A percentile compares a stretch with the other conserved stretches of the same genome.
Evolutionary conservation across 2,888 invertebrate genomes (phyloP).

Genomic region (Mythimna impura): DNA sequence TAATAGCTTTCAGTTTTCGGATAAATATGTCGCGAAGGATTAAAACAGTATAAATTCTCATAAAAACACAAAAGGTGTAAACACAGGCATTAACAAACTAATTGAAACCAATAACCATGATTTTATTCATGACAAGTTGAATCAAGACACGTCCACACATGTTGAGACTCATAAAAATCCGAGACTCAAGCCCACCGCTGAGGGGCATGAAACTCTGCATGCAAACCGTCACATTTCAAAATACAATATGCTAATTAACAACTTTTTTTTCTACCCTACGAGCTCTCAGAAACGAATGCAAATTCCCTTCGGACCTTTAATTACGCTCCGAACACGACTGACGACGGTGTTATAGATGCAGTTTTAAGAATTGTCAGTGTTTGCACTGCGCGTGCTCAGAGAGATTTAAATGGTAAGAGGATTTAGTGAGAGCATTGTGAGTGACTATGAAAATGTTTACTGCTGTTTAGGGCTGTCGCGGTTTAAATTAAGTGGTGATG

Average conservation of each 20-base stretch:
- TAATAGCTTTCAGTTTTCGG: neutral
- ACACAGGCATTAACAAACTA: constrained; percentile 43
- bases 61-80: constrained; percentile 4
- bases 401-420: constrained; percentile 84
- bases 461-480: constrained; percentile 71
- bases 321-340: constrained; percentile 88
- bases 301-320: constrained; percentile 87
- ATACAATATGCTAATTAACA: constrained; percentile 90
- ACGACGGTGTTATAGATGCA: constrained; percentile 86
- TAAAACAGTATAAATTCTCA: constrained; percentile 16
- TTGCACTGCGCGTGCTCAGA: constrained; percentile 74
- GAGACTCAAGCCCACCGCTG: constrained; percentile 84
- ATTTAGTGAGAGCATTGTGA: constrained; percentile 78
- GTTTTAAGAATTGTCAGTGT: constrained; percentile 86
- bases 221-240: constrained; percentile 89
- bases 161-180: constrained; percentile 78
- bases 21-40: neutral
- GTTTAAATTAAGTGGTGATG: constrained; percentile 12
- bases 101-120: constrained; percentile 57
- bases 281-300: constrained; percentile 89
- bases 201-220: constrained; percentile 84
- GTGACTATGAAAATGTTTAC: constrained; percentile 83
- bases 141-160: constrained; percentile 77
- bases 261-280: constrained; percentile 83
- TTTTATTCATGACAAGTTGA: constrained; percentile 47